These are phyloP conservation scores for Bembecia ichneumoniformis DNA, from an alignment of 2,888 invertebrate genomes.

Conservation along the genomic window DNA sequence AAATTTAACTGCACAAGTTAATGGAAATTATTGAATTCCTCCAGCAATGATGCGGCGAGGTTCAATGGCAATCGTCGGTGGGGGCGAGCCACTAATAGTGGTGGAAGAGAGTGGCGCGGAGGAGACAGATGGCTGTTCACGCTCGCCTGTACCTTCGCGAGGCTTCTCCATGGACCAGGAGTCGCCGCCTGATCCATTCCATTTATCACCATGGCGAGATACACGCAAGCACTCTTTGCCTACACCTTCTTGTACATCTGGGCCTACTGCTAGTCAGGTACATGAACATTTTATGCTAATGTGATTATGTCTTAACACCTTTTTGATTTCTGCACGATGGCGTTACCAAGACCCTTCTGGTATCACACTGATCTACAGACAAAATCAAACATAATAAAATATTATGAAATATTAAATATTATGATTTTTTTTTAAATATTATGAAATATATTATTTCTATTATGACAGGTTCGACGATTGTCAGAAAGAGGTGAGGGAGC, in stretches of 20 bases:
- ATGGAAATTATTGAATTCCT: background rate
- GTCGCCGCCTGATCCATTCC: conserved; percentile 85
- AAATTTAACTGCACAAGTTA: no score
- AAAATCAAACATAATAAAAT: background rate
- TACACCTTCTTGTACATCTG: conserved; percentile 86
- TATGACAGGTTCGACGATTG: conserved; percentile 78
- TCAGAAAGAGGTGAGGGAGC: conserved; percentile 85
- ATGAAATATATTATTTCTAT: background rate
- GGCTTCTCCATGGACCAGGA: conserved; percentile 80
- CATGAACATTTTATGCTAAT: background rate
- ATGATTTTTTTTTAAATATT: background rate
- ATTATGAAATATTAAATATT: no score
- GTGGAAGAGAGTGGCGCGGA: conserved; percentile 82
- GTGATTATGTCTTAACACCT: background rate
- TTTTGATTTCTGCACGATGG: background rate
- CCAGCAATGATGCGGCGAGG: conserved; percentile 76
- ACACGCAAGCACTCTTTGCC: conserved; percentile 87
- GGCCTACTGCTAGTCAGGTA: conserved; percentile 90
- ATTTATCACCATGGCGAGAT: conserved; percentile 86
- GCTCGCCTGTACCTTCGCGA: conserved; percentile 69
- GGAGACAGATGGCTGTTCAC: conserved; percentile 75
- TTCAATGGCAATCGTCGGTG: conserved; percentile 74
- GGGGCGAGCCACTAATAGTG: conserved; percentile 84
- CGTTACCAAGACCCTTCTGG: no score
- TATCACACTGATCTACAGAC: no score